Evolutionary conservation across 1,140 invertebrate genomes (phyloP).

Genomic region (Nymphalis io): DNA sequence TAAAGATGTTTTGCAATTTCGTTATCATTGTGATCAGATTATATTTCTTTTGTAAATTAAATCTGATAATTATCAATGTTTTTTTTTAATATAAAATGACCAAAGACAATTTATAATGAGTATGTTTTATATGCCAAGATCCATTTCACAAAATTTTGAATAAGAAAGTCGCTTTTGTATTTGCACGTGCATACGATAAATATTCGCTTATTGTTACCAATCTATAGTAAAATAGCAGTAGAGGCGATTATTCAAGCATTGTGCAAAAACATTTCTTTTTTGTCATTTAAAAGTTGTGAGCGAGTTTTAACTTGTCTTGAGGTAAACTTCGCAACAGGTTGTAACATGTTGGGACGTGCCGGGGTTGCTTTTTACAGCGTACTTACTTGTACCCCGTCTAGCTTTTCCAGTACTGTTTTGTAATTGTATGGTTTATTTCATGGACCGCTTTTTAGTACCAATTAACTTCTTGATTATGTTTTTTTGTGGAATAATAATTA

Average conservation of each 20-base stretch:
- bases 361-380: slow-evolving; percentile 26
- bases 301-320: slow-evolving; percentile 33
- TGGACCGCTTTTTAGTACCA: too few species aligned
- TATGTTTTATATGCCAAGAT: slow-evolving; percentile 1
- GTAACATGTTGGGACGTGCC: slow-evolving; percentile 38
- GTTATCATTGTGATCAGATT: background rate
- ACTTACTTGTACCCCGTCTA: background rate
- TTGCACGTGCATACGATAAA: slow-evolving; percentile 44
- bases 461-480: too few species aligned
- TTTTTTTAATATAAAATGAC: background rate
- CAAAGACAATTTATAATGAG: background rate
- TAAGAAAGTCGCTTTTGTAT: slow-evolving; percentile 32
- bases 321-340: slow-evolving; percentile 40
- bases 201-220: slow-evolving; percentile 35
- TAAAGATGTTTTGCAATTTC: background rate
- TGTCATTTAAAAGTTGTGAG: slow-evolving; percentile 28
- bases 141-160: slow-evolving; percentile 27
- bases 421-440: background rate
- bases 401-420: background rate
- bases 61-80: background rate
- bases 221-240: slow-evolving; percentile 37
- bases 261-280: slow-evolving; percentile 37
- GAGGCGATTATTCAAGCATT: slow-evolving; percentile 32
- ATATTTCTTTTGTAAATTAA: background rate
- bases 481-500: too few species aligned